Percentiles rank a stretch among this genome's conserved stretches.
phyloP scores from a whole-genome alignment of 2,797 vertebrate species.

The Phoxinus dragarum region DNA sequence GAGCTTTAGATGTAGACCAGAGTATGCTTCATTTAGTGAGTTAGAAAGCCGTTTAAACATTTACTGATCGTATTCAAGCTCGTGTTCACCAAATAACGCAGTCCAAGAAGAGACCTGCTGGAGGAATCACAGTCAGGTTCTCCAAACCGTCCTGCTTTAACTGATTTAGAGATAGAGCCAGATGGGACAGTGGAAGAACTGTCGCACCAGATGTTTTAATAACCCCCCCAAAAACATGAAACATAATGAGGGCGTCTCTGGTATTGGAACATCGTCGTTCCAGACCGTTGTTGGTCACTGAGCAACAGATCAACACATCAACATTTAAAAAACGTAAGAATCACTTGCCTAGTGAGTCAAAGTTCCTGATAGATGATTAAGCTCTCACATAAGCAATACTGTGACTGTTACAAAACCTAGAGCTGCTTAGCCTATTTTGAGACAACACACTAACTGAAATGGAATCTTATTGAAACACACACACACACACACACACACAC shows the following conservation, averaged over 20 bases:
- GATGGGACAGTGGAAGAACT: background rate
- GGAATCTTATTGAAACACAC: background rate
- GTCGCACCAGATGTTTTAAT: conserved; percentile 1
- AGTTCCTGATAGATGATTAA: conserved; percentile 66
- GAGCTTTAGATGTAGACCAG: too few species aligned
- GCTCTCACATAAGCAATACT: conserved; percentile 59
- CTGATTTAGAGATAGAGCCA: background rate
- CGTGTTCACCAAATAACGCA: background rate
- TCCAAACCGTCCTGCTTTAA: background rate
- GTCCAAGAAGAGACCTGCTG: background rate
- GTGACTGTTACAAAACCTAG: background rate
- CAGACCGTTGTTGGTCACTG: conserved; percentile 62
- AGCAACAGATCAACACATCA: conserved; percentile 65
- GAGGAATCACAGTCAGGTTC: background rate
- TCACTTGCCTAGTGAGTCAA: conserved; percentile 71
- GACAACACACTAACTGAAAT: background rate
- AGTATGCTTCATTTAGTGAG: background rate
- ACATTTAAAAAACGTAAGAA: conserved; percentile 65
- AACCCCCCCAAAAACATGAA: conserved; percentile 35
- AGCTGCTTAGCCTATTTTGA: background rate
- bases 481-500: too few species aligned
- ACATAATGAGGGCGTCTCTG: conserved; percentile 49
- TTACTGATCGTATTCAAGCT: background rate
- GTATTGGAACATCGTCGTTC: conserved; percentile 66
- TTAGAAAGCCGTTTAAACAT: background rate